A percentile compares a stretch with the other conserved stretches of the same genome.
Evolutionary conservation across 2,113 vertebrate species (phyloP).

Genomic region (Bombycilla garrulus): DNA sequence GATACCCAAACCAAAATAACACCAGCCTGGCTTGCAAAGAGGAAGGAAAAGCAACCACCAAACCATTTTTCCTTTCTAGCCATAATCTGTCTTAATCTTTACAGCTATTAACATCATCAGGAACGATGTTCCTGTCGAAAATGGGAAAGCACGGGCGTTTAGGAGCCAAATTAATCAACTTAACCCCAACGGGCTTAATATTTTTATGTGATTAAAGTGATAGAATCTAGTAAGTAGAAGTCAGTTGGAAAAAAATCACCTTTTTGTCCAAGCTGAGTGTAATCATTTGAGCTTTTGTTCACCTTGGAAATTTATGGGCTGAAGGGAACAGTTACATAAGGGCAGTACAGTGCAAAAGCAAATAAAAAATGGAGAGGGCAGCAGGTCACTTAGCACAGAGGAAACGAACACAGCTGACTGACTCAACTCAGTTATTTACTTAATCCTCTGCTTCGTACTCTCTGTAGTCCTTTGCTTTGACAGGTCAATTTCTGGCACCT

Average conservation of each 20-base stretch:
- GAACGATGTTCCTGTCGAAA: not conserved
- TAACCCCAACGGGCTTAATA: not conserved
- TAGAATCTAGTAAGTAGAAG: not conserved
- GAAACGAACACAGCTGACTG: constrained; percentile 11
- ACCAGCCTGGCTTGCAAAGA: not conserved
- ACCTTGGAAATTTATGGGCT: constrained; percentile 54
- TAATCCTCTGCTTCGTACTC: not conserved
- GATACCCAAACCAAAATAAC: not conserved
- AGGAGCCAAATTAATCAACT: not conserved
- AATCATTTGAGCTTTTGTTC: constrained; percentile 57
- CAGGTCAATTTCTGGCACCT: not conserved
- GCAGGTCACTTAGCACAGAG: not conserved
- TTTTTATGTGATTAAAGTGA: constrained; percentile 31
- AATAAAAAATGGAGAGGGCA: constrained; percentile 40
- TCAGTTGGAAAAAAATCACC: constrained; percentile 11
- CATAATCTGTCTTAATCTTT: constrained; percentile 9
- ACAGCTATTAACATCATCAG: not conserved
- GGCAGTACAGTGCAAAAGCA: constrained; percentile 24
- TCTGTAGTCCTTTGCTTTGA: not conserved
- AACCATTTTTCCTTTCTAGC: not conserved
- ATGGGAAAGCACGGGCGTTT: not conserved
- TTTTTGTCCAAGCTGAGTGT: not conserved
- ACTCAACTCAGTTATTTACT: not conserved
- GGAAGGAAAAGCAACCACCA: not conserved
- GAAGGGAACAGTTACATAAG: constrained; percentile 64